Evolutionary conservation across 2,113 vertebrate species (phyloP).

Genomic region (Oreamnos americanus): DNA sequence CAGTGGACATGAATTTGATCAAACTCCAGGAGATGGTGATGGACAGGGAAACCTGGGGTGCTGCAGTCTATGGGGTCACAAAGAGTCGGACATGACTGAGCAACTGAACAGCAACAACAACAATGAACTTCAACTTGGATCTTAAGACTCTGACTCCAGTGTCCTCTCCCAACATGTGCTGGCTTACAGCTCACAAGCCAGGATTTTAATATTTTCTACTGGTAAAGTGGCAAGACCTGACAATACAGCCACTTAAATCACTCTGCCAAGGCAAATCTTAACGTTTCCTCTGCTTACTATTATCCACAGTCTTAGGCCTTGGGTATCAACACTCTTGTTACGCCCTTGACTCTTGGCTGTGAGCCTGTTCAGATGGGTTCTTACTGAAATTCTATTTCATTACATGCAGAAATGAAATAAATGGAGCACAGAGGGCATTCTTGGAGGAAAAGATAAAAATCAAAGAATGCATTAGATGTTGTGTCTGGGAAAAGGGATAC

Average conservation of each 20-base stretch:
- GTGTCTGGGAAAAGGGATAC: neutral
- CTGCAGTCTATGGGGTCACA: neutral
- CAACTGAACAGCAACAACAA: neutral
- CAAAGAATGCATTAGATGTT: neutral
- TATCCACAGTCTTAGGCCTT: neutral
- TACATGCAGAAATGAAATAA: neutral
- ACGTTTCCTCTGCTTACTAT: neutral
- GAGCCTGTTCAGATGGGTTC: neutral
- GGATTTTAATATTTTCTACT: neutral
- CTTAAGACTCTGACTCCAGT: neutral
- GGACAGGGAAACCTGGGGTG: neutral
- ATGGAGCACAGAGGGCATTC: neutral
- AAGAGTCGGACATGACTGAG: accelerated
- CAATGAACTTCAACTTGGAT: neutral
- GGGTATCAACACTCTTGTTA: neutral
- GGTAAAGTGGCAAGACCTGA: neutral
- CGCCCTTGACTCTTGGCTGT: neutral
- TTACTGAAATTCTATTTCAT: neutral
- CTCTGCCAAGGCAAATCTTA: neutral
- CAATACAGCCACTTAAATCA: neutral
- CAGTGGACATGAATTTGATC: neutral
- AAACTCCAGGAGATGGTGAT: neutral
- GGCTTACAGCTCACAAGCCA: neutral
- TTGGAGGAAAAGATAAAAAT: neutral
- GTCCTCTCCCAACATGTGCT: neutral